A percentile compares a stretch with the other conserved stretches of the same genome.
Conservation (phyloP, 2,888 invertebrate species). For the Cylloceria caligata region DNA sequence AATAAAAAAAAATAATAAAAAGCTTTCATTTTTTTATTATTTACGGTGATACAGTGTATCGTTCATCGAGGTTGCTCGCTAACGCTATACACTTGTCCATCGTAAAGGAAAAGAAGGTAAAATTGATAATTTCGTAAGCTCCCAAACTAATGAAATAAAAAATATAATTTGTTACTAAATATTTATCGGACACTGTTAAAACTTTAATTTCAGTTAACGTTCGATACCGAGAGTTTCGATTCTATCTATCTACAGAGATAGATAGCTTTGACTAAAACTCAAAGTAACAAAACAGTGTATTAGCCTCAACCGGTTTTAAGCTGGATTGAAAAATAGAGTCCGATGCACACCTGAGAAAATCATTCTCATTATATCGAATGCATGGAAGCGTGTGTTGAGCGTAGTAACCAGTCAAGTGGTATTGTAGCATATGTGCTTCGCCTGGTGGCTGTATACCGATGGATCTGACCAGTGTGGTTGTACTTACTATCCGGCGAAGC, state of each 20-base stretch:
- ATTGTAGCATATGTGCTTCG: constrained; percentile 23
- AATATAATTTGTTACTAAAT: background rate
- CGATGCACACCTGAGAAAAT: constrained; percentile 38
- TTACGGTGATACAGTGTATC: background rate
- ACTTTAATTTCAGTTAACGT: too few species aligned
- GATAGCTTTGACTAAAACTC: background rate
- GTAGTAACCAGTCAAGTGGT: constrained; percentile 16
- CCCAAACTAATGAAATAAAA: background rate
- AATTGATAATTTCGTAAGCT: background rate
- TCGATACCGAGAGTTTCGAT: background rate
- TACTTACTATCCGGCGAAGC: constrained; percentile 28
- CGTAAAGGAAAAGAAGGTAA: background rate
- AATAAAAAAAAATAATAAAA: constrained; percentile 15
- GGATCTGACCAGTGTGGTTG: constrained; percentile 24
- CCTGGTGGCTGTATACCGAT: background rate
- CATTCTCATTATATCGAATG: constrained; percentile 50
- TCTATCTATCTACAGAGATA: background rate
- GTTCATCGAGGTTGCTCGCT: background rate
- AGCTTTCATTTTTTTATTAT: background rate
- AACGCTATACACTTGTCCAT: background rate
- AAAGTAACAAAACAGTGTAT: background rate
- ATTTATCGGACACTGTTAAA: background rate
- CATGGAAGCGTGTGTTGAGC: constrained; percentile 5
- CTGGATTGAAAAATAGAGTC: constrained; percentile 23
- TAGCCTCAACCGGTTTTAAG: background rate